Evolutionary conservation across 2,797 vertebrate species (phyloP).

Genomic region (Clamator glandarius): DNA sequence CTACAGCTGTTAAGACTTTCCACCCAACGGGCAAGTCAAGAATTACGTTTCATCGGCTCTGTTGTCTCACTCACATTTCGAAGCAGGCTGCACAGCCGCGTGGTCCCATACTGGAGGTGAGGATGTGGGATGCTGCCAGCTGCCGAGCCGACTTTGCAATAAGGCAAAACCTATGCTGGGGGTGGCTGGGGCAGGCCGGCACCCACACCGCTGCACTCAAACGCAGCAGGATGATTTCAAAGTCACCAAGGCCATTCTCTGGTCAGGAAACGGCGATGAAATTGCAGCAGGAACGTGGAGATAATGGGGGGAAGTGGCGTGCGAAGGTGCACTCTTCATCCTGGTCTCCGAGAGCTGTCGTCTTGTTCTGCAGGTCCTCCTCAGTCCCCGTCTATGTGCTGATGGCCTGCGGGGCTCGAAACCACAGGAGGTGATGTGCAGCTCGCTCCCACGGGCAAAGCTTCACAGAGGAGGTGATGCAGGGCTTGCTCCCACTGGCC

Average conservation of each 20-base stretch:
- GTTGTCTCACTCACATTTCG: not conserved
- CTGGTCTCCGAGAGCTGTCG: not conserved
- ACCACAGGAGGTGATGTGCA: too few relatives aligned
- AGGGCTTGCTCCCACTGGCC: too few relatives aligned
- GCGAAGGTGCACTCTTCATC: not conserved
- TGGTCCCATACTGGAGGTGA: not conserved
- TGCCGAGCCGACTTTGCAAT: not conserved
- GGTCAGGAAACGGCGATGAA: not conserved
- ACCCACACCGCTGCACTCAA: not conserved
- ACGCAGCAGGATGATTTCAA: not conserved
- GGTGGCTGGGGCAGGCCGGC: not conserved
- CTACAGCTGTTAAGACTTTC: not conserved
- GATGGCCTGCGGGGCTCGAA: too few relatives aligned
- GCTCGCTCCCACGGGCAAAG: too few relatives aligned
- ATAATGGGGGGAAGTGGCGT: not conserved
- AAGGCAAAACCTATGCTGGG: not conserved
- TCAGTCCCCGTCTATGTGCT: not conserved
- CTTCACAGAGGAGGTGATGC: too few relatives aligned
- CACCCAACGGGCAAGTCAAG: fast-evolving
- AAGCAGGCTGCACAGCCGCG: not conserved
- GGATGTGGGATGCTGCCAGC: not conserved
- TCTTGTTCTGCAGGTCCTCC: not conserved
- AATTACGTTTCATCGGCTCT: not conserved
- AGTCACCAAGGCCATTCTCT: not conserved
- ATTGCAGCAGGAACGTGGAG: not conserved